Conservation (phyloP, 2,797 vertebrate species). For the Enteromius paludinosus region DNA sequence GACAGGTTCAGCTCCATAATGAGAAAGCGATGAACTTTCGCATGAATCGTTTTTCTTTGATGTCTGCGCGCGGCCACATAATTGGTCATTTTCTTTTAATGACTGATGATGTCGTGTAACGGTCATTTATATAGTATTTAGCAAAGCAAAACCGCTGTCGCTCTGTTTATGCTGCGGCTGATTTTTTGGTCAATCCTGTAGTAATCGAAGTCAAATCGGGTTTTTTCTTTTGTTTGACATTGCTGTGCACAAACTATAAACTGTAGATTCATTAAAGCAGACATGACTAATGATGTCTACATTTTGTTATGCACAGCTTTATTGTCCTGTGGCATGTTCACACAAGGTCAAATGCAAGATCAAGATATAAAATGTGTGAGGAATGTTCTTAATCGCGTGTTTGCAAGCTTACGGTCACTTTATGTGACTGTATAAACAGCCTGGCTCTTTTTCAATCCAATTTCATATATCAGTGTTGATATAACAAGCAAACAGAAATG, state of each 20-base stretch:
- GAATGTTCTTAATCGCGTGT: not conserved
- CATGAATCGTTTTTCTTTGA: constrained; percentile 10
- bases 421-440: not conserved
- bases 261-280: constrained; percentile 23
- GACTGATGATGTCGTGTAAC: not conserved
- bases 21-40: not conserved
- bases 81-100: constrained; percentile 25
- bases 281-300: constrained; percentile 18
- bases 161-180: constrained; percentile 10
- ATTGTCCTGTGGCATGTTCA: not conserved
- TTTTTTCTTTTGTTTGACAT: constrained; percentile 38
- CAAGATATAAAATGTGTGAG: not conserved
- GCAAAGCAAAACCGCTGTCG: constrained; percentile 12
- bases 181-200: constrained; percentile 10
- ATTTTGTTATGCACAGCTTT: not conserved
- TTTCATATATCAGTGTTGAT: constrained; percentile 7
- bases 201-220: not conserved
- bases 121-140: constrained; percentile 26
- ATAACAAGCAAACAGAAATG: not conserved
- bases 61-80: not conserved
- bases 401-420: not conserved
- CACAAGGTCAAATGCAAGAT: constrained; percentile 3
- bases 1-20: not conserved
- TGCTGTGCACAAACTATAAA: constrained; percentile 21
- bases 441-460: not conserved